Evolutionary conservation across 64 coral and sea anemone species (phyloP), one percentile per base, ranked within the genome.

Genomic region (Actinia tenebrosa): DNA sequence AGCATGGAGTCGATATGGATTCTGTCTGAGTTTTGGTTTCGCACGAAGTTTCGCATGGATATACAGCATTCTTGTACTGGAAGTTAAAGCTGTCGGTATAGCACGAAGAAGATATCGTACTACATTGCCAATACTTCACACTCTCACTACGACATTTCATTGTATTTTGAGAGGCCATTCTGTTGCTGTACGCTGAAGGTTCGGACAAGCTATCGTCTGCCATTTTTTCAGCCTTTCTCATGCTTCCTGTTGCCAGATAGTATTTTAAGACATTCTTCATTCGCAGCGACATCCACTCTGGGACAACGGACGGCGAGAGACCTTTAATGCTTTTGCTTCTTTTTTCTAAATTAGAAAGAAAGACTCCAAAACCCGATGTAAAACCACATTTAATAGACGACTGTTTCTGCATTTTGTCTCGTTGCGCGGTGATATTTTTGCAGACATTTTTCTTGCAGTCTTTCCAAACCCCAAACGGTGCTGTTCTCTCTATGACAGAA

Each of bases 1-100:
- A 92, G 46, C 90, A 92, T 7, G 90, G 90, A 20, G 85, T 68
- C 18, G 80, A 56, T 13, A 88, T 83, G 30, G 85, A 69, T 71
- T 92, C 90, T 72, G 71, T 92, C 8, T 78, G 7, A 11, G 66
- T 79, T 61, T 77, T 88, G 4, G 64, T 80, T 14, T 92, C 61
- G 25, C 90, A 92, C 16, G 86, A 52, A 15, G 20, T 83, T 62
- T 84, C 78, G 56, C 90, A 92, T 16, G n/a, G n/a, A 56, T 83
- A 92, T 8, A 86, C 62, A 59, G 75, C 37, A 1, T 71, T 7
- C 15, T 10, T 72, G 25, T 69, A 88, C 17, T 18, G 71, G 25
- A 87, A 92, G 53, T 87, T 92, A 50, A 75, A 92, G 2, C 47
- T 50, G 44, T 44, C 7, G 63, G 56, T 59, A 20, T 11, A 27